These are phyloP conservation scores for Latheticus oryzae DNA, from an alignment of 2,888 invertebrate species.

Conservation along the genomic window DNA sequence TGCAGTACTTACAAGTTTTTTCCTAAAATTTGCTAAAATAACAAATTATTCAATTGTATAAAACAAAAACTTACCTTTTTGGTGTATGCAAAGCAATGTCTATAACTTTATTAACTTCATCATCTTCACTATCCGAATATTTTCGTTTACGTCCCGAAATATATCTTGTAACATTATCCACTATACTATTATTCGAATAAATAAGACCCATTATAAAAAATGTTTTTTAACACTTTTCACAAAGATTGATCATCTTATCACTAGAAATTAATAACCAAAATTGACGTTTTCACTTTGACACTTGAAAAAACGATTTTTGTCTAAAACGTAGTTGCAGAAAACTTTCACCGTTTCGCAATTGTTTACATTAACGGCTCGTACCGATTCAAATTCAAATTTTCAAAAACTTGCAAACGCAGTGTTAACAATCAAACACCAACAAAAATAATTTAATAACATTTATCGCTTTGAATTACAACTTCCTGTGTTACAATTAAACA, in stretches of 20 bases:
- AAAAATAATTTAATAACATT: too few species aligned
- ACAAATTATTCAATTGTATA: not conserved
- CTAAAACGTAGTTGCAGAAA: conserved; percentile 26
- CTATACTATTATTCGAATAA: conserved; percentile 62
- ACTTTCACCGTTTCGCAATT: conserved; percentile 37
- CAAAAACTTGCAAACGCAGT: not conserved
- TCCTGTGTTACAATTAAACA: too few species aligned
- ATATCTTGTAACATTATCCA: conserved; percentile 65
- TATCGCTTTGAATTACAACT: too few species aligned
- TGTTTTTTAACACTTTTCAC: too few species aligned
- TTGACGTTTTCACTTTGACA: too few species aligned
- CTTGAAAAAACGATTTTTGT: conserved; percentile 6
- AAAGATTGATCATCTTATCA: too few species aligned
- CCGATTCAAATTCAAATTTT: not conserved
- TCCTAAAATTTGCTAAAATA: conserved; percentile 65
- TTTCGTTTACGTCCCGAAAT: conserved; percentile 69
- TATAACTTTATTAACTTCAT: conserved; percentile 68
- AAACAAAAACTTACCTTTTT: conserved; percentile 68
- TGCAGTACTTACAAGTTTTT: conserved; percentile 77
- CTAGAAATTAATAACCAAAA: too few species aligned
- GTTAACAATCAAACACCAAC: too few species aligned
- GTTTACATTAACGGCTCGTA: conserved; percentile 40
- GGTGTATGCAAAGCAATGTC: conserved; percentile 72
- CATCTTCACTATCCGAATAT: conserved; percentile 68
- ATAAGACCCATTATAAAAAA: conserved; percentile 64